Evolutionary conservation across 2,888 invertebrate species (phyloP).

Genomic region (Schizotus pectinicornis): DNA sequence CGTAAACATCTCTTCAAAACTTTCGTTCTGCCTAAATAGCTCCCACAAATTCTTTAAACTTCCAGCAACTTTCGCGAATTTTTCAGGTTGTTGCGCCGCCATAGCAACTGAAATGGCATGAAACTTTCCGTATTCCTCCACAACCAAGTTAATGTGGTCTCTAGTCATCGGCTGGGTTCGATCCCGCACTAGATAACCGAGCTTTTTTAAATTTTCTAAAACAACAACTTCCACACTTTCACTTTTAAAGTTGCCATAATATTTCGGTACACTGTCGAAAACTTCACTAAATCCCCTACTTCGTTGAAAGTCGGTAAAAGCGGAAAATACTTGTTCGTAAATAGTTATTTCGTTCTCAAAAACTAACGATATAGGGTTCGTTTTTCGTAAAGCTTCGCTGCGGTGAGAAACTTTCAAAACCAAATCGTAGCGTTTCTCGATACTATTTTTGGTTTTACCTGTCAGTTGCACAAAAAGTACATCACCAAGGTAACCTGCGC

Average conservation of each 20-base stretch:
- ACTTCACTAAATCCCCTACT: neutral
- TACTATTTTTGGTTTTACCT: conserved; percentile 21
- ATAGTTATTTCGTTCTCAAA: conserved; percentile 38
- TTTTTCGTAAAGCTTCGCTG: conserved; percentile 22
- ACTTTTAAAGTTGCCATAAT: neutral
- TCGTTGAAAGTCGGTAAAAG: conserved; percentile 27
- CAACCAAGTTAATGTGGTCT: conserved; percentile 40
- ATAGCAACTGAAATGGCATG: conserved; percentile 32
- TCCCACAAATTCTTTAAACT: conserved; percentile 2
- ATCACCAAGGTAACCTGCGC: conserved; percentile 42
- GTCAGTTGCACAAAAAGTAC: conserved; percentile 35
- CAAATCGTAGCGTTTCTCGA: conserved; percentile 28
- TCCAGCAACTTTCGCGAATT: conserved; percentile 16
- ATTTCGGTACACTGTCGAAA: neutral
- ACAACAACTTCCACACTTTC: conserved; percentile 34
- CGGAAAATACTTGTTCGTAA: conserved; percentile 34
- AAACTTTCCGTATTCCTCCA: conserved; percentile 29
- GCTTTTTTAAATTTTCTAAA: conserved; percentile 40
- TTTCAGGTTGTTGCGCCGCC: conserved; percentile 13
- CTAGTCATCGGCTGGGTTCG: conserved; percentile 40
- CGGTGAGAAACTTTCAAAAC: conserved; percentile 15
- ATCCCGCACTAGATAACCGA: conserved; percentile 37
- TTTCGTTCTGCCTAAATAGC: neutral
- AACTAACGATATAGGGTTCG: conserved; percentile 27
- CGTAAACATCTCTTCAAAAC: neutral